Base-by-base conservation (phyloP, 30 jellyfish, hydroid and myxozoan species). In the Hydractinia echinata region DNA sequence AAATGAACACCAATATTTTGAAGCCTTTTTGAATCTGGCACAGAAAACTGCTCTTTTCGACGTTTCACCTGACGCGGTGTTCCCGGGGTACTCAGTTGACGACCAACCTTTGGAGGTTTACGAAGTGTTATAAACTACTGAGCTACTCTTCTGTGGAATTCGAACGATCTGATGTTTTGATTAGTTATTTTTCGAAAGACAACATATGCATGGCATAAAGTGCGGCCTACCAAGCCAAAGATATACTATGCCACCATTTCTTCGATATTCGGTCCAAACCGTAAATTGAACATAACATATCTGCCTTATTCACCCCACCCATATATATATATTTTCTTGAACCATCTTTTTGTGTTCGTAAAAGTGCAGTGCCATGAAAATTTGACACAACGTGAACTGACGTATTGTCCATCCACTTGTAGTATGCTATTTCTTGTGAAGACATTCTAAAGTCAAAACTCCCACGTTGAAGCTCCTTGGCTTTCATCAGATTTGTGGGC, bases 281-380 rank as follows among this genome's bases (percentile, higher is more conserved):
- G 80, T 86, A 69, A 52, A 70, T 39, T 4, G 95, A 51, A 86
- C 95, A 79, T 73, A 86, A 69, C 95, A 86, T 86, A 72, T 86
- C 86, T 21, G 95, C 95, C 82, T 86, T 86, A 74, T 86, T 90
- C 20, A 79, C 86, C 1, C 91, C 86, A 10, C 95, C 91, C 89
- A 79, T 67, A 48, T 53, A 58, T 48, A 16, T 53, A 9, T 70
- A 48, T 19, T 58, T 76, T 52, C 64, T 9, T 4, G 83, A 44
- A 13, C 95, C 95, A 81, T 81, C 68, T 56, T 62, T 67, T 55
- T 13, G 72, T 13, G 58, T 73, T 0, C 79, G 48, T 13, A 84
- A 13, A 10, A 76, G 66, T 14, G 54, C 93, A 58, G 88, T 30
- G 10, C 95, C 93, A 81, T 86, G 94, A 55, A 81, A 86, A 61